Evolutionary conservation across 2,797 vertebrate genomes (phyloP), one percentile per base, ranked within the genome.

Genomic region (Melopsittacus undulatus): DNA sequence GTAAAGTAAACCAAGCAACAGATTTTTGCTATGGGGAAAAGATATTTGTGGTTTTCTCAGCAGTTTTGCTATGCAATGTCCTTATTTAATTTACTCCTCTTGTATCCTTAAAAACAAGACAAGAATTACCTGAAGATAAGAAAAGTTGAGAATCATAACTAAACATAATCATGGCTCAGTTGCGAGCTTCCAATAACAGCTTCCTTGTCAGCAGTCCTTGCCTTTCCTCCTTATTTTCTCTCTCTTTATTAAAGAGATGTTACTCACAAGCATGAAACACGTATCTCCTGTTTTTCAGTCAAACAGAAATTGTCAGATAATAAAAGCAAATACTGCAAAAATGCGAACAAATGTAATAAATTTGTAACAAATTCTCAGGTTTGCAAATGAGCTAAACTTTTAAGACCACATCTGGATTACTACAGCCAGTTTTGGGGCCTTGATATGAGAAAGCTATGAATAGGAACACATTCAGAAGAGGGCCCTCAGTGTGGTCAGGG

Each of bases 121-220:
- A 89, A 93, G 75, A 87, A 87, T 74, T 79, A 95, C 87, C 72
- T 87, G 42, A 78, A 93, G 92, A 89, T 42, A 79, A 81, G 91
- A 87, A 42, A 85, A 88, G n/a, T 38, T 87, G 45, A 85, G 73
- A 75, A 68, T 83, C n/a, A 7, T 54, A 51, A 59, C 67, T 87
- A 61, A 92, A 77, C 43, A 56, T 40, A 86, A 88, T 21, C 17
- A 20, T 3, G 2, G 13, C 23, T 69, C 11, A 66, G 64, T 80
- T 89, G 38, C 8, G 34, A 42, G 9, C 89, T 83, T 87, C 42
- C 62, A 80, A 43, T 73, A 68, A 42, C 68, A 95, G 11, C 38
- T 9, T 87, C 20, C 49, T 91, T 4, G 2, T 77, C 45, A n/a
- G 12, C 29, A 66, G 15, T 27, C 38, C 62, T 87, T 79, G 45